phyloP scores from a whole-genome alignment of 2,888 invertebrate species.

The Drosophila stalkeri region DNA sequence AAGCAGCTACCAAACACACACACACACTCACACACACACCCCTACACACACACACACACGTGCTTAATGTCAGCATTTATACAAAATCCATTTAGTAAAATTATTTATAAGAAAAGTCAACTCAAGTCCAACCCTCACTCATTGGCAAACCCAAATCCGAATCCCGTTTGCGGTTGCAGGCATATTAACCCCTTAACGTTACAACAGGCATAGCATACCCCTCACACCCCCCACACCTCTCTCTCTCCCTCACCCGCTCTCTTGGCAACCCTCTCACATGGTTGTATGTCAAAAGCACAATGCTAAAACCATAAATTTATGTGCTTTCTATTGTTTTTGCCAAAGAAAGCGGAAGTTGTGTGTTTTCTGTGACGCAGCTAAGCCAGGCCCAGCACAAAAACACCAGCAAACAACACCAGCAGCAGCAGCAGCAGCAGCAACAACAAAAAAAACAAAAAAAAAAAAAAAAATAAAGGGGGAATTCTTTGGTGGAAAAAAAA shows the following conservation, averaged over 20 bases:
- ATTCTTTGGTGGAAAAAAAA: too few species aligned
- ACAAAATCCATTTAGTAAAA: constrained; percentile 79
- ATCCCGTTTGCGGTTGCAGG: constrained; percentile 77
- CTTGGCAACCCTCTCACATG: constrained; percentile 43
- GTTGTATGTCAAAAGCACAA: constrained; percentile 79
- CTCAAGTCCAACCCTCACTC: constrained; percentile 23
- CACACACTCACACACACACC: neutral
- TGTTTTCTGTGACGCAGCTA: constrained; percentile 68
- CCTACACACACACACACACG: constrained; percentile 29
- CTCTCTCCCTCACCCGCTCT: too few species aligned
- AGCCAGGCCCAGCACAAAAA: constrained; percentile 33
- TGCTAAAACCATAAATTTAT: constrained; percentile 82
- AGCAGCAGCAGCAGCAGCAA: constrained; percentile 41
- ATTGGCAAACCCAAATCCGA: constrained; percentile 59
- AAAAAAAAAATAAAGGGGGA: too few species aligned
- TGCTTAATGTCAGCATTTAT: constrained; percentile 68
- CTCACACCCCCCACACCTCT: neutral
- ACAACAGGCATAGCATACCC: constrained; percentile 1
- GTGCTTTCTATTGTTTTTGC: constrained; percentile 81
- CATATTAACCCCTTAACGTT: constrained; percentile 80
- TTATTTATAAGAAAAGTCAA: constrained; percentile 79
- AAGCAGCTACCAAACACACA: constrained; percentile 61
- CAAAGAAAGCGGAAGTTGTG: constrained; percentile 80
- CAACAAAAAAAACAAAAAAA: constrained; percentile 47
- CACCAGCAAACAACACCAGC: constrained; percentile 37